Evolutionary conservation across 2,888 invertebrate genomes (phyloP), one percentile per base, ranked within the genome.

Genomic region (Alloscopus bannaensis): DNA sequence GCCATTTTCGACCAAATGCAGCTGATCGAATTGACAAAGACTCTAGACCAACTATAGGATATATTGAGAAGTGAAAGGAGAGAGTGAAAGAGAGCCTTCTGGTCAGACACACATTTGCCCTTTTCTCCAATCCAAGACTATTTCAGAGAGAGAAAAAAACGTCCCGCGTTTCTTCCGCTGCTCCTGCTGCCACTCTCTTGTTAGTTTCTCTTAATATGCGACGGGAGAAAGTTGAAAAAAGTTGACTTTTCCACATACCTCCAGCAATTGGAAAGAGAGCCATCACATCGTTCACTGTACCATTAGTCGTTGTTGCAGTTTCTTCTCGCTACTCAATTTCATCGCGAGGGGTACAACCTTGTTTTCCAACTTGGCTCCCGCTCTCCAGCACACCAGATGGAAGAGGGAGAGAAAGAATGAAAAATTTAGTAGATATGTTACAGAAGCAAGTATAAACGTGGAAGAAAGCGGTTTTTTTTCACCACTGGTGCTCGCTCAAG

Each of bases 351-450:
- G 6, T 36, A 20, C 24, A 31, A 31, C n/a, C 31, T 20, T 31
- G 29, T 59, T 31, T 4, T 11, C 1, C 20, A 31, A 42, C 28
- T 31, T 20, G 8, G 26, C 36, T 36, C 36, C 13, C 36, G 36
- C 36, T 22, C 6, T 47, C n/a, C 11, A 18, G 31, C n/a, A 18
- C 3, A 64, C n/a, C 45, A 59, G 69, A 55, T 40, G 69, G 4
- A 55, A 13, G n/a, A 31, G 52, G 26, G 36, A 69, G 65, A n/a
- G 50, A 24, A n/a, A n/a, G 62, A 42, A 62, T 62, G 52, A 72
- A 72, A 62, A 62, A 62, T 72, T 72, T 36, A 62, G 57, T 22
- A 47, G 50, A 11, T 29, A 31, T 59, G 47, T 62, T 29, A 29
- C 8, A 26, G 16, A 26, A 29, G 65, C 29, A 28, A 1, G 20